Conservation (phyloP, 1,140 invertebrate genomes). For the Reticulitermes speratus region DNA sequence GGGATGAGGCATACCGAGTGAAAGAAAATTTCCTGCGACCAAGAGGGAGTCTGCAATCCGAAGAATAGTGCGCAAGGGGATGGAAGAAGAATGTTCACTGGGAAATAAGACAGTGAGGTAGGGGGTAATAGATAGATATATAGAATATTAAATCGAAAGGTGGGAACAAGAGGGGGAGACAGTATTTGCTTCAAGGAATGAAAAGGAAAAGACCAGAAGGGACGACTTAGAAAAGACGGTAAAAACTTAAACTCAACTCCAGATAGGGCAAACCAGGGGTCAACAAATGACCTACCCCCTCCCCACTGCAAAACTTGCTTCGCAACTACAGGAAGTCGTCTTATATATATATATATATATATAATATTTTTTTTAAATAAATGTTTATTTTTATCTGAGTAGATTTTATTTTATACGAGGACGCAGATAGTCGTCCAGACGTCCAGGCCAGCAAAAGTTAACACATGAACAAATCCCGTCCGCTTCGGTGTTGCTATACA, state of each 20-base stretch:
- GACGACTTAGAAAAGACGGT: neutral
- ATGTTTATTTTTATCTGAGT: neutral
- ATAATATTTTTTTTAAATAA: neutral
- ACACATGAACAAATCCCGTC: no score
- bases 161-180: neutral
- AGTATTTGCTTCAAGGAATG: neutral
- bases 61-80: neutral
- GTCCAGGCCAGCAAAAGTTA: no score
- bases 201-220: neutral
- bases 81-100: neutral
- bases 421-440: no score
- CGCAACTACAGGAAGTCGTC: no score
- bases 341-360: no score
- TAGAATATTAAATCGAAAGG: neutral
- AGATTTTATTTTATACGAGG: no score
- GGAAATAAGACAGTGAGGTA: slow-evolving; percentile 9
- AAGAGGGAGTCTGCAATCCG: neutral
- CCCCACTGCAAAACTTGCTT: neutral
- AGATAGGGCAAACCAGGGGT: neutral
- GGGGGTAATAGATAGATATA: slow-evolving; percentile 7
- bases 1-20: neutral
- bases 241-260: neutral
- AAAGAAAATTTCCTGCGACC: slow-evolving; percentile 5
- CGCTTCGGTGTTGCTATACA: no score
- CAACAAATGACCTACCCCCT: neutral